Evolutionary conservation across 2,888 invertebrate species (phyloP).

Genomic region (Octonoba sinensis): DNA sequence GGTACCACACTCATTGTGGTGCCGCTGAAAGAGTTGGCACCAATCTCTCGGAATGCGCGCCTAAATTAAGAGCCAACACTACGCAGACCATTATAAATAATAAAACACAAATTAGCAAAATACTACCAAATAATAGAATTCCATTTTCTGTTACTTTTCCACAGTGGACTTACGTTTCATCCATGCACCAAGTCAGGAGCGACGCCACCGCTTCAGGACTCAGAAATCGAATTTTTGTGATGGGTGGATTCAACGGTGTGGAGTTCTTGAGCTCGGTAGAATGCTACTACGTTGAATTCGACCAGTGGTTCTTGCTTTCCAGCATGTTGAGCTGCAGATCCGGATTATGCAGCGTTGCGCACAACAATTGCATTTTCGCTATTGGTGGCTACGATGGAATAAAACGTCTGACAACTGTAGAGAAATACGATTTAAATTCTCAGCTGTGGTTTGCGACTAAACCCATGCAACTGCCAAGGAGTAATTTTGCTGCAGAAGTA

Average conservation of each 20-base stretch:
- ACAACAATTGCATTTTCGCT: conserved; percentile 15
- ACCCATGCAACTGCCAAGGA: conserved; percentile 21
- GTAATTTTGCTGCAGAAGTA: conserved; percentile 26
- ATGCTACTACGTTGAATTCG: conserved; percentile 10
- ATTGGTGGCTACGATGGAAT: conserved; percentile 20
- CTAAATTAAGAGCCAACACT: too few species aligned
- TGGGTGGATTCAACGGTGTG: conserved; percentile 23
- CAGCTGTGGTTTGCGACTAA: conserved; percentile 26
- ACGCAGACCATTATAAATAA: too few species aligned
- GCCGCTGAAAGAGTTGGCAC: too few species aligned
- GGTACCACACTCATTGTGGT: too few species aligned
- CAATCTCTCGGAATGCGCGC: too few species aligned
- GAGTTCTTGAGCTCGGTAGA: conserved; percentile 5
- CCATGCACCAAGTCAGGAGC: conserved; percentile 25
- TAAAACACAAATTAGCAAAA: too few species aligned
- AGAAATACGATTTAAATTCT: conserved; percentile 9
- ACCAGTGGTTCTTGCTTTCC: conserved; percentile 20
- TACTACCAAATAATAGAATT: too few species aligned
- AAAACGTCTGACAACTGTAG: conserved; percentile 2
- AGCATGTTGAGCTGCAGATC: conserved; percentile 16
- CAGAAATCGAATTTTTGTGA: conserved; percentile 13
- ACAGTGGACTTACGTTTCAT: conserved; percentile 17
- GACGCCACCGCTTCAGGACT: conserved; percentile 17
- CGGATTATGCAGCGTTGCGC: not conserved
- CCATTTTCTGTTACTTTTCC: not conserved